A percentile compares a stretch with the other conserved stretches of the same genome.
phyloP scores from a whole-genome alignment of 2,888 invertebrate genomes.

The Drepanosiphum platanoidis region DNA sequence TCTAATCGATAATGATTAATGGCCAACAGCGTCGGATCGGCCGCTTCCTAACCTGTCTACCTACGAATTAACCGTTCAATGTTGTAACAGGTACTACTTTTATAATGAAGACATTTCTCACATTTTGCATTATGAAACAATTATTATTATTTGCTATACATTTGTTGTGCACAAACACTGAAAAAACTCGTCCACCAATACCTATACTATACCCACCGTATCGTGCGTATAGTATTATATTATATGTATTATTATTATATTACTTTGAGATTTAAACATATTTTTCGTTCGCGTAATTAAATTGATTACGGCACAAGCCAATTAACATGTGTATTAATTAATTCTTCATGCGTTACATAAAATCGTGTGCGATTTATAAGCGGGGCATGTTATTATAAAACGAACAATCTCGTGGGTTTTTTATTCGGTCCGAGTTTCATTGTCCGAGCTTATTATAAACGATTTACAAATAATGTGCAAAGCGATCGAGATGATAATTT shows the following conservation, averaged over 20 bases:
- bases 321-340: background rate
- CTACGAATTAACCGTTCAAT: background rate
- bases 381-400: background rate
- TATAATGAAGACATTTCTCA: background rate
- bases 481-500: background rate
- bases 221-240: no score
- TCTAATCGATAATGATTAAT: background rate
- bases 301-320: background rate
- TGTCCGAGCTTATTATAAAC: no score
- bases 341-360: background rate
- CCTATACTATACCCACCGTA: background rate
- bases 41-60: background rate
- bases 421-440: no score
- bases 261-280: background rate
- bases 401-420: no score
- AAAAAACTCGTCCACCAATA: background rate
- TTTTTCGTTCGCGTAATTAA: background rate
- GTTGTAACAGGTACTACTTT: background rate
- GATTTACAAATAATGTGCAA: background rate
- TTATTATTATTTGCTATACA: background rate
- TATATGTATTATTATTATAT: background rate
- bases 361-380: background rate
- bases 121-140: background rate
- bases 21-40: background rate
- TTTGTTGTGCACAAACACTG: background rate